Base-by-base conservation (phyloP, 2,113 vertebrate genomes). In the Spermophilus dauricus region DNA sequence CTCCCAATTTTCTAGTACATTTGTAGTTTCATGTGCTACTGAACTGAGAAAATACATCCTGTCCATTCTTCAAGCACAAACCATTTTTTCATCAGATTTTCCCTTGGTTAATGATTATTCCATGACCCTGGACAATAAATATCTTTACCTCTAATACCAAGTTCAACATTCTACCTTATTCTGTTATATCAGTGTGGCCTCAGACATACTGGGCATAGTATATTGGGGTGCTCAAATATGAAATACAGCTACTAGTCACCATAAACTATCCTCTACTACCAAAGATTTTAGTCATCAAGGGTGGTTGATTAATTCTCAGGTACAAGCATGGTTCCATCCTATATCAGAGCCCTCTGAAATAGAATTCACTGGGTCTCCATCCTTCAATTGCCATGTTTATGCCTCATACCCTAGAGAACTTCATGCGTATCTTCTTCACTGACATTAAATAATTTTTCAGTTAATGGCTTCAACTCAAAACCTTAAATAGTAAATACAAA, bases 31-130 rank as follows among this genome's bases (percentile, higher is more conserved):
- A 69, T 7, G 94, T 69, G 26, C 51, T 58, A 53, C 0, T 88
- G 10, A 83, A 51, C 30, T 56, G 20, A 95, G 87, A 92, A 94
- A 95, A 96, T 58, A 51, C 12, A 30, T 39, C 42, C 39, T 92
- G 69, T 75, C 24, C 39, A 69, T 86, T 94, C 78, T 89, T 90
- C 63, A 96, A 83, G 75, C 37, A 86, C 45, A 94, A 91, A 72
- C 9, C 34, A 72, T 37, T 89, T 88, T 86, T 88, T 53, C 3
- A 80, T 65, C 70, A 85, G 11, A 24, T 76, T 86, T 88, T 86
- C 70, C 70, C 77, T 51, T 90, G 34, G 83, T 39, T 89, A 95
- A 84, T 91, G 37, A 83, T 92, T 83, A 63, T 56, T 76, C 80
- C 53, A 48, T 91, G 32, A 90, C 37, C 63, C 17, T 82, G 51